Percentiles rank a stretch among this genome's conserved stretches.
Conservation (phyloP, 2,888 invertebrate species). For the Eremobia ochroleuca region DNA sequence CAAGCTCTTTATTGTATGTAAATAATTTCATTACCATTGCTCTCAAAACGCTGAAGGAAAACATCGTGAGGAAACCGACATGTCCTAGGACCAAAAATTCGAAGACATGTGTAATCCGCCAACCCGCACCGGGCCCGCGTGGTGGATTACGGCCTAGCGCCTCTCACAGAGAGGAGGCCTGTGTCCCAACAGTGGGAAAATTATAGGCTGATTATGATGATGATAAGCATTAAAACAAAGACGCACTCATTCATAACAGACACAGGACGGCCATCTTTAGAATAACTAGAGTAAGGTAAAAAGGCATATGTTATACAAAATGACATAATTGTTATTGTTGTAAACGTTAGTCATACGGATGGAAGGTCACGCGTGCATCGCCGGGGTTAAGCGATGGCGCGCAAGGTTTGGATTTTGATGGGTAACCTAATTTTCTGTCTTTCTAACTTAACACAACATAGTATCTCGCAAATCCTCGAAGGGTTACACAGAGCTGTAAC, state of each 20-base stretch:
- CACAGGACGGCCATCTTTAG: slow-evolving; percentile 22
- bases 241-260: neutral
- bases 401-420: slow-evolving; percentile 44
- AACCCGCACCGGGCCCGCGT: neutral
- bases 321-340: slow-evolving; percentile 63
- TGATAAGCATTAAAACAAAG: neutral
- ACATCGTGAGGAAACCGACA: neutral
- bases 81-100: neutral
- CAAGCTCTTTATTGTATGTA: neutral
- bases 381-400: slow-evolving; percentile 47
- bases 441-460: neutral
- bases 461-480: neutral
- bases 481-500: neutral
- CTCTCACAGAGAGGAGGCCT: neutral
- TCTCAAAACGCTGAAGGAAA: neutral
- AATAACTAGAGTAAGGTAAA: slow-evolving; percentile 46
- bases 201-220: neutral
- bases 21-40: neutral
- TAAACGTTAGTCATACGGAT: slow-evolving; percentile 52
- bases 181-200: neutral
- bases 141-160: neutral
- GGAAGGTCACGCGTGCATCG: slow-evolving; percentile 57
- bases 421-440: neutral
- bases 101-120: neutral
- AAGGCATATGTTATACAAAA: slow-evolving; percentile 36